Conservation (phyloP, 2,113 vertebrate genomes). For the Motacilla alba region DNA sequence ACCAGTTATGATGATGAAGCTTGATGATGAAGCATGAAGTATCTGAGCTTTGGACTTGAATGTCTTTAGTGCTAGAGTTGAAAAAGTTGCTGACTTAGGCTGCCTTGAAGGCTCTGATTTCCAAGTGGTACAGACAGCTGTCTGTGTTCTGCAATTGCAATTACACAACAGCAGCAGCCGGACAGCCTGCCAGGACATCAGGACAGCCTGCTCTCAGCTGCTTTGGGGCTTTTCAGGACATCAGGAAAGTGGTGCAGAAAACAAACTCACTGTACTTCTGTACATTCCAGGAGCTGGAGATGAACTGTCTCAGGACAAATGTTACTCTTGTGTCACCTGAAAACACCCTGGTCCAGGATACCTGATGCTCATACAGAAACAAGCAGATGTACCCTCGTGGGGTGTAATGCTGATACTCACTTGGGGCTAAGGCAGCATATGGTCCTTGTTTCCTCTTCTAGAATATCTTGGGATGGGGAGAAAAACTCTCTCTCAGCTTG, state of each 20-base stretch:
- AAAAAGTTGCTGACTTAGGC: slow-evolving; percentile 34
- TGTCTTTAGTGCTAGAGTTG: background rate
- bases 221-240: slow-evolving; percentile 4
- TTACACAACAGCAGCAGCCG: slow-evolving; percentile 9
- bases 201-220: background rate
- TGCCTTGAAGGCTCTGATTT: slow-evolving; percentile 13
- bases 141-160: slow-evolving; percentile 31
- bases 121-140: slow-evolving; percentile 38
- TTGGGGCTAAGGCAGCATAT: background rate
- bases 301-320: background rate
- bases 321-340: background rate
- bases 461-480: background rate
- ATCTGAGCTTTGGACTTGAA: background rate
- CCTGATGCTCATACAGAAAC: background rate
- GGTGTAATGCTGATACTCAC: background rate
- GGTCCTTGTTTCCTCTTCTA: background rate
- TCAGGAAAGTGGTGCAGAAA: background rate
- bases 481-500: background rate
- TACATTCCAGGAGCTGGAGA: background rate
- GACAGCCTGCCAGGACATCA: background rate
- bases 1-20: background rate
- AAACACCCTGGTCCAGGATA: background rate
- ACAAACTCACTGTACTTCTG: background rate
- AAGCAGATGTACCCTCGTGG: background rate
- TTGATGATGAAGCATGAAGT: background rate